A percentile compares a stretch with the other conserved stretches of the same genome.
These are phyloP conservation scores for Cyphomyrus plagiostoma DNA, from an alignment of 2,113 vertebrate species.

Conservation along the genomic window DNA sequence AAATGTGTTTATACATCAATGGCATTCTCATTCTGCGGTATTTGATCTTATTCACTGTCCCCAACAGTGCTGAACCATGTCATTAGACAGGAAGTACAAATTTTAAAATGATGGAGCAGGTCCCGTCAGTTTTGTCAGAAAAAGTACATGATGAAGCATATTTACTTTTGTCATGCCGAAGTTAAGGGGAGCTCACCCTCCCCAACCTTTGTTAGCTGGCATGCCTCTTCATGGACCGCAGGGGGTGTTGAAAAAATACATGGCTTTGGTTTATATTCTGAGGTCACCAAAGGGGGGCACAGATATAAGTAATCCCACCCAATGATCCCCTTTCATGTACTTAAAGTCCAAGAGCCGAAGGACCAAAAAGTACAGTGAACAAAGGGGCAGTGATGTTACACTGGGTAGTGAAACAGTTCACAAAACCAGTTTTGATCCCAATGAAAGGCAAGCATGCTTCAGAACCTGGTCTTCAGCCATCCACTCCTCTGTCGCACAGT, in stretches of 20 bases:
- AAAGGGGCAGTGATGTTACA: slow-evolving; percentile 26
- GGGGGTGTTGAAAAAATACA: neutral
- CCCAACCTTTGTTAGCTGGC: slow-evolving; percentile 67
- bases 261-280: neutral
- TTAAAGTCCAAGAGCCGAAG: slow-evolving; percentile 43
- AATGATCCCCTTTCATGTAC: slow-evolving; percentile 38
- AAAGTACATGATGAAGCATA: slow-evolving; percentile 7
- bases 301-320: neutral
- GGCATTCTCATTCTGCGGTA: neutral
- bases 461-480: neutral
- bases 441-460: neutral
- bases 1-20: neutral
- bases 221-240: neutral
- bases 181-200: slow-evolving; percentile 26
- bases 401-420: neutral
- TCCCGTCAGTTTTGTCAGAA: slow-evolving; percentile 1
- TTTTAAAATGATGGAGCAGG: neutral
- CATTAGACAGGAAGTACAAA: neutral
- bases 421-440: slow-evolving; percentile 34
- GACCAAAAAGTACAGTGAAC: slow-evolving; percentile 2
- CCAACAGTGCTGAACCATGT: neutral
- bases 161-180: neutral
- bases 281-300: neutral
- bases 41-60: neutral
- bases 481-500: neutral